A percentile compares a stretch with the other conserved stretches of the same genome.
phyloP scores from a whole-genome alignment of 2,113 vertebrate species.

The Salvelinus namaycush region DNA sequence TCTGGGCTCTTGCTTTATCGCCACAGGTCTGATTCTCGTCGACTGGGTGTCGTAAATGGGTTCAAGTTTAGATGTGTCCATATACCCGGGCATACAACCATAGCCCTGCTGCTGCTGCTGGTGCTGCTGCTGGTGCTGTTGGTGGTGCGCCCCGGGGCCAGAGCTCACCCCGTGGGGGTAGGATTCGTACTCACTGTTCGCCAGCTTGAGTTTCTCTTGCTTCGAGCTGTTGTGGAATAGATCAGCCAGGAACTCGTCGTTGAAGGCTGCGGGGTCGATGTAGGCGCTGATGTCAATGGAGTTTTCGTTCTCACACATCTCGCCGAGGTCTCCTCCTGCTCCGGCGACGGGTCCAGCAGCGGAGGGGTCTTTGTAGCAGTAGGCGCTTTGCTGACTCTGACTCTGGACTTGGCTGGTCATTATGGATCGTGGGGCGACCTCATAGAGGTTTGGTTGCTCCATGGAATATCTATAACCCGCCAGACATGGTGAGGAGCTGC shows the following conservation, averaged over 20 bases:
- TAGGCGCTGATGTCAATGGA: constrained; percentile 98
- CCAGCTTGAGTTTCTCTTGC: constrained; percentile 85
- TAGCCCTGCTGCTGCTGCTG: constrained; percentile 65
- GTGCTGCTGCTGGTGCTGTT: constrained; percentile 74
- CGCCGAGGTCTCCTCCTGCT: constrained; percentile 75
- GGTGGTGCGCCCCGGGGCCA: constrained; percentile 43
- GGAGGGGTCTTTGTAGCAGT: constrained; percentile 69
- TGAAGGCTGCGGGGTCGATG: constrained; percentile 94
- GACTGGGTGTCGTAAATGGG: constrained; percentile 85
- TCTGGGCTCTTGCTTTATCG: constrained; percentile 94
- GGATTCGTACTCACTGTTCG: constrained; percentile 83
- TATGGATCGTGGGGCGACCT: constrained; percentile 88
- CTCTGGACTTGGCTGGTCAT: constrained; percentile 79
- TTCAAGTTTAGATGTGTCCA: constrained; percentile 84
- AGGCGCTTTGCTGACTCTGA: constrained; percentile 77
- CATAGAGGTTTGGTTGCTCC: constrained; percentile 96
- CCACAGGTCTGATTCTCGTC: constrained; percentile 83
- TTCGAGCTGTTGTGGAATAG: constrained; percentile 90
- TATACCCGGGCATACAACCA: constrained; percentile 59
- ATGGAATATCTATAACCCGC: constrained; percentile 87
- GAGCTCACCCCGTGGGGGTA: constrained; percentile 55
- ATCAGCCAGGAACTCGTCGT: constrained; percentile 98
- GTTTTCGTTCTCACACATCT: constrained; percentile 95
- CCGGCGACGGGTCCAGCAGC: constrained; percentile 51
- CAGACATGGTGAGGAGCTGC: constrained; percentile 87